These are phyloP conservation scores for Hemibagrus wyckioides DNA, from an alignment of 2,113 vertebrate genomes.

Conservation along the genomic window DNA sequence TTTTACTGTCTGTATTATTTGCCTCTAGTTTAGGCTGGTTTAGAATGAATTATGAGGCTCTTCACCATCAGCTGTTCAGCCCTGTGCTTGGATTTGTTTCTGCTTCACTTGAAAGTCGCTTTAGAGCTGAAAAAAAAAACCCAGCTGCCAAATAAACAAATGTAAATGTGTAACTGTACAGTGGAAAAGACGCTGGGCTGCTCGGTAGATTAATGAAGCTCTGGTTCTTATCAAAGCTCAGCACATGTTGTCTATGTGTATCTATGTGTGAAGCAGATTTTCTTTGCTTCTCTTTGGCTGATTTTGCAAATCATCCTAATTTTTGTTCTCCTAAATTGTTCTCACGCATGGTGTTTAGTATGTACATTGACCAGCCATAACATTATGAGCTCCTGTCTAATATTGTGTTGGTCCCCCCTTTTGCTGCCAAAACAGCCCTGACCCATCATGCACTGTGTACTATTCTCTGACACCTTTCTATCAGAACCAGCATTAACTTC, in stretches of 20 bases:
- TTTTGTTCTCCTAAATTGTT: background rate
- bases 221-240: slow-evolving; percentile 25
- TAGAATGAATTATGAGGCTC: background rate
- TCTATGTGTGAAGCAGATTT: background rate
- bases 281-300: background rate
- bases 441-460: too few species aligned
- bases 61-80: background rate
- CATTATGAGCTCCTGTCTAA: too few species aligned
- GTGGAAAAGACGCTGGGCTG: slow-evolving; percentile 4
- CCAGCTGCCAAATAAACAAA: slow-evolving; percentile 13
- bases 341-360: too few species aligned
- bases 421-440: too few species aligned
- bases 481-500: too few species aligned
- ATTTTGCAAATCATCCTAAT: background rate
- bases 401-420: too few species aligned
- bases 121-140: background rate
- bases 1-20: background rate
- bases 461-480: too few species aligned
- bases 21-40: background rate
- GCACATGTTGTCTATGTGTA: slow-evolving; percentile 14
- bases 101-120: slow-evolving; percentile 10
- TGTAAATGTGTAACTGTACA: slow-evolving; percentile 27
- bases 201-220: slow-evolving; percentile 22
- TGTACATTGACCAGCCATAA: too few species aligned
- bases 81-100: background rate